Conservation (phyloP, 1,140 invertebrate genomes). For the Drosophila chauvacae region DNA sequence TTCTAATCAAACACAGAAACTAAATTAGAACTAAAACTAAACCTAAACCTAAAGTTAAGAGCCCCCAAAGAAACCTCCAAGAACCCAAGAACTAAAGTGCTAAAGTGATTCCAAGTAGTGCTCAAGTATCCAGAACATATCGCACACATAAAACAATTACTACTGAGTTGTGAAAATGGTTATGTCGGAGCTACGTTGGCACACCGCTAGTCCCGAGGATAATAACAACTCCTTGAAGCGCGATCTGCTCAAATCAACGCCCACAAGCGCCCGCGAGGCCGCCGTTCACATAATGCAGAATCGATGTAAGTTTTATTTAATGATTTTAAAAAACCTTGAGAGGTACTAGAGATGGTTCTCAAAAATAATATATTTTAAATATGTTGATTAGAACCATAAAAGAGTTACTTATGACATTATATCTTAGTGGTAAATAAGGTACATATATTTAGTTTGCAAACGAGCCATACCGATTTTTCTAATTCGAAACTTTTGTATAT, state of each 20-base stretch:
- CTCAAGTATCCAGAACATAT: constrained; percentile 39
- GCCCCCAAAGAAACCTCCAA: constrained; percentile 10
- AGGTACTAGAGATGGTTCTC: too few relatives aligned
- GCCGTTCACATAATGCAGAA: constrained; percentile 82
- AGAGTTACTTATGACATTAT: background rate
- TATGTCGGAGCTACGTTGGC: constrained; percentile 84
- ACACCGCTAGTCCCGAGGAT: constrained; percentile 80
- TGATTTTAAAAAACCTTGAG: background rate
- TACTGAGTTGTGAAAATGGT: constrained; percentile 79
- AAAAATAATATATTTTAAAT: background rate
- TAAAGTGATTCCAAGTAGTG: constrained; percentile 24
- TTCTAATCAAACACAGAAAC: constrained; percentile 2
- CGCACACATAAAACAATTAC: constrained; percentile 37
- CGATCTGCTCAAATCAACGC: constrained; percentile 76
- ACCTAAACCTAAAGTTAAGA: background rate
- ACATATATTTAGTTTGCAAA: background rate
- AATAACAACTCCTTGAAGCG: constrained; percentile 82
- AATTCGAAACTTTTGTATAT: background rate
- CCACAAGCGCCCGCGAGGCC: constrained; percentile 65
- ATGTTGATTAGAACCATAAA: background rate
- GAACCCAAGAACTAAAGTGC: constrained; percentile 16
- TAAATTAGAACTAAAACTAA: background rate
- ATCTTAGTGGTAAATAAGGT: background rate
- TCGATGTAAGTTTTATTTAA: constrained; percentile 74
- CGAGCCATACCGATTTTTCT: background rate